Base-by-base conservation (phyloP, 2,797 vertebrate species). In the Danionella dracula region DNA sequence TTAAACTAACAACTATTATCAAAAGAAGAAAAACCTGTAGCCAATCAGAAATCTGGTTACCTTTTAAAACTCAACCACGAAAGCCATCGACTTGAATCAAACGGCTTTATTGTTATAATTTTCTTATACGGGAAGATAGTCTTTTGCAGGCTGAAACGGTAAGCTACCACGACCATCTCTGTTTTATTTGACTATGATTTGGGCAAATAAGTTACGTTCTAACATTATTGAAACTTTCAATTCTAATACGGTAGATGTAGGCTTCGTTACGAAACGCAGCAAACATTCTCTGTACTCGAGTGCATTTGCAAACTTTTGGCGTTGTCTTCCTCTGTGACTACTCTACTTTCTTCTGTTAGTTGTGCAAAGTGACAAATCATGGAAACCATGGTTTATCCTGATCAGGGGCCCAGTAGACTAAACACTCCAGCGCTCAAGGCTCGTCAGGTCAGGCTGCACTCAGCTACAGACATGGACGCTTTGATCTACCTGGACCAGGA, bases 31-130 rank as follows among this genome's bases (percentile, higher is more conserved):
- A 20, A 8, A 12, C 4, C 15, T n/a, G 4, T 2, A 72, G 55
- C 79, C 77, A 81, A 81, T 79, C 69, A 76, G 70, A 8, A 53
- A 11, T 4, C 54, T 11, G 4, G 60, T 45, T 72, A 53, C 19
- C 59, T 63, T 77, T 81, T 77, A 77, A 81, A 80, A 71, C 38
- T 16, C 46, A 46, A 12, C 58, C 66, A 64, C 67, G 67, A 66
- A 49, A 59, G 51, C 17, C 5, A 7, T 15, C 1, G 29, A 71
- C 55, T 1, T 16, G 42, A 32, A 70, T 61, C 56, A 70, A 57
- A 50, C 17, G 23, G 8, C 8, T 0, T 23, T 40, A 8, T 56
- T 11, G n/a, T n/a, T n/a, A n/a, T n/a, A n/a, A n/a, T 16, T 5
- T 15, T 31, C 20, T 5, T 19, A 12, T 1, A 16, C 15, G 4